Evolutionary conservation across 2,888 invertebrate species (phyloP).

Genomic region (Thumatha senex): DNA sequence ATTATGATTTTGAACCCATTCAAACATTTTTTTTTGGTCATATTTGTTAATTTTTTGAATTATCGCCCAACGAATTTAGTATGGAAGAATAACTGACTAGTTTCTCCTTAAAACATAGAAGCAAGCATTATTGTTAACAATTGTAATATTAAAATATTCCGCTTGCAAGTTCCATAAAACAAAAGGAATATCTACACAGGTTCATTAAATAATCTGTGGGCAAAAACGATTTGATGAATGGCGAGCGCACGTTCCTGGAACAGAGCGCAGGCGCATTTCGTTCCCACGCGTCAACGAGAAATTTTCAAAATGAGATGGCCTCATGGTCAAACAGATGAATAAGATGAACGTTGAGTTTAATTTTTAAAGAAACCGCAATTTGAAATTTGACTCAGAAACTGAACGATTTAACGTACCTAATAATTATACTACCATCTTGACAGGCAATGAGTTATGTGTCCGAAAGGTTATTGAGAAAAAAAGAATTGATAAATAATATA

Average conservation of each 20-base stretch:
- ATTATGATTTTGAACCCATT: no score
- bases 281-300: slow-evolving; percentile 73
- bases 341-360: slow-evolving; percentile 26
- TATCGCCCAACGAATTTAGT: no score
- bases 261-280: slow-evolving; percentile 56
- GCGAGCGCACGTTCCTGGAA: slow-evolving; percentile 72
- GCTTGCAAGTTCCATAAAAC: neutral
- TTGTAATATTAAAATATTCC: no score
- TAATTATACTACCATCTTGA: neutral
- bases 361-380: neutral
- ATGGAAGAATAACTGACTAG: no score
- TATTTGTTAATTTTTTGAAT: no score
- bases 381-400: slow-evolving; percentile 21
- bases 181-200: slow-evolving; percentile 28
- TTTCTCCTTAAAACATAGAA: no score
- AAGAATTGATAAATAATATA: neutral
- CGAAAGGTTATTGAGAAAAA: neutral
- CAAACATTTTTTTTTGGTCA: no score
- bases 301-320: slow-evolving; percentile 46
- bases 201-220: slow-evolving; percentile 46
- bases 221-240: slow-evolving; percentile 68
- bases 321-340: slow-evolving; percentile 41
- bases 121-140: no score
- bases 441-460: neutral
- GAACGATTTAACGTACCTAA: neutral